Conservation (phyloP, 2,888 invertebrate species). For the Apamea epomidion region DNA sequence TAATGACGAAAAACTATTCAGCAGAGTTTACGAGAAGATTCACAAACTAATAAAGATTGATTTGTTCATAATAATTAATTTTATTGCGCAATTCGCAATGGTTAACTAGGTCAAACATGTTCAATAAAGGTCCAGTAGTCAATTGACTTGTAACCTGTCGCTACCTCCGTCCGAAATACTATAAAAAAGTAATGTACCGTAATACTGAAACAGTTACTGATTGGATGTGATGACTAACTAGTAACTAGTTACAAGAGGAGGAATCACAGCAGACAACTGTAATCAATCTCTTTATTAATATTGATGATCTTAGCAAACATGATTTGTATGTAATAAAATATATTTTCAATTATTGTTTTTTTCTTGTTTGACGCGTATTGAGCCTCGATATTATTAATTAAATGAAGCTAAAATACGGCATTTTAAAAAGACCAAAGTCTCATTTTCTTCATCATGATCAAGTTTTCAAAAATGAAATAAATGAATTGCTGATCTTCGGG, state of each 20-base stretch:
- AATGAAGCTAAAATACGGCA: no score
- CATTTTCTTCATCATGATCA: neutral
- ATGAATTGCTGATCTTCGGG: neutral
- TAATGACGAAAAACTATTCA: neutral
- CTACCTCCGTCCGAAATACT: slow-evolving; percentile 42
- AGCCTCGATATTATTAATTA: neutral
- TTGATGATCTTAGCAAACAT: slow-evolving; percentile 34
- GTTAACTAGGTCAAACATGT: slow-evolving; percentile 18
- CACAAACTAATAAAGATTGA: neutral
- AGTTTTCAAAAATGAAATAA: neutral
- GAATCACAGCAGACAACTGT: slow-evolving; percentile 37
- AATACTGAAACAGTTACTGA: slow-evolving; percentile 55
- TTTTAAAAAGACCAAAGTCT: neutral
- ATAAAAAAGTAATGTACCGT: slow-evolving; percentile 60
- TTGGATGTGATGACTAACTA: slow-evolving; percentile 54
- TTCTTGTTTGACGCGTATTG: neutral
- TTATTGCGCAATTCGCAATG: slow-evolving; percentile 41
- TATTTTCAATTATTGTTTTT: slow-evolving; percentile 3
- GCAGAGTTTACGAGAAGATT: neutral
- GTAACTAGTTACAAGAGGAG: slow-evolving; percentile 19
- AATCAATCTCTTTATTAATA: slow-evolving; percentile 38
- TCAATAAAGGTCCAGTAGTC: slow-evolving; percentile 9
- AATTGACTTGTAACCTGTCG: slow-evolving; percentile 54
- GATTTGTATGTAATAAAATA: slow-evolving; percentile 32
- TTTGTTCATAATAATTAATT: neutral